Evolutionary conservation across 2,113 vertebrate genomes (phyloP).

Genomic region (Polypterus senegalus): DNA sequence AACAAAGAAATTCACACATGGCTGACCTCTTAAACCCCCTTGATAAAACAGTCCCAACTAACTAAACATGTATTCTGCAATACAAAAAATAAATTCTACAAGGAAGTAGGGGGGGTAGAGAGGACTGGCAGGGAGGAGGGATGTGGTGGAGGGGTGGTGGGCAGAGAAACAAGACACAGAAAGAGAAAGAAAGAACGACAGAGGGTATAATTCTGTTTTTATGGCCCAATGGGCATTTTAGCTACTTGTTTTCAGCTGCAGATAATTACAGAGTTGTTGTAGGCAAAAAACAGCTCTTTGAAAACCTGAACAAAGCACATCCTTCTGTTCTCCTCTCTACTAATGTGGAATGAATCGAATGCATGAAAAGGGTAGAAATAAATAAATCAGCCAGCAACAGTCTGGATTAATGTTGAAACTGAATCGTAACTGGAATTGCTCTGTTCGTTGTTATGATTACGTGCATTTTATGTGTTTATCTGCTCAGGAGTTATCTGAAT

Average conservation of each 20-base stretch:
- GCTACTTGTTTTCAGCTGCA: constrained; percentile 82
- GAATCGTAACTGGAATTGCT: too few relatives aligned
- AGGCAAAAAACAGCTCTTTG: constrained; percentile 23
- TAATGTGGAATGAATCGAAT: constrained; percentile 2
- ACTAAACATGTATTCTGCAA: constrained; percentile 71
- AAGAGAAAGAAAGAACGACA: constrained; percentile 37
- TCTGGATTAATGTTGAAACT: too few relatives aligned
- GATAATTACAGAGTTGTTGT: constrained; percentile 69
- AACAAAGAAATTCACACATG: constrained; percentile 72
- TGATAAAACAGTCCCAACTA: constrained; percentile 71
- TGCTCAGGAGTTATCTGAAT: too few relatives aligned
- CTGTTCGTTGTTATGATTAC: too few relatives aligned
- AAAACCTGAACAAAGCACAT: constrained; percentile 13
- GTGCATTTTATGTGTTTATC: too few relatives aligned
- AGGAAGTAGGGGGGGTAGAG: constrained; percentile 34
- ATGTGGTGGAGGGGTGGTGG: constrained; percentile 19
- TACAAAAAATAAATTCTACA: constrained; percentile 65
- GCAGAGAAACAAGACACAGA: background rate
- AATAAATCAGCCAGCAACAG: too few relatives aligned
- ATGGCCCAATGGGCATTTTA: constrained; percentile 76
- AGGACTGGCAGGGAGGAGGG: constrained; percentile 29
- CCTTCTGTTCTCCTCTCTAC: constrained; percentile 15
- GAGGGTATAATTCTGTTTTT: constrained; percentile 73
- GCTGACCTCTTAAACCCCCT: constrained; percentile 65
- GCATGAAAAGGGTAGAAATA: background rate